These are phyloP conservation scores for Megaceryle torquata DNA, from an alignment of 2,113 vertebrate species.

Conservation along the genomic window DNA sequence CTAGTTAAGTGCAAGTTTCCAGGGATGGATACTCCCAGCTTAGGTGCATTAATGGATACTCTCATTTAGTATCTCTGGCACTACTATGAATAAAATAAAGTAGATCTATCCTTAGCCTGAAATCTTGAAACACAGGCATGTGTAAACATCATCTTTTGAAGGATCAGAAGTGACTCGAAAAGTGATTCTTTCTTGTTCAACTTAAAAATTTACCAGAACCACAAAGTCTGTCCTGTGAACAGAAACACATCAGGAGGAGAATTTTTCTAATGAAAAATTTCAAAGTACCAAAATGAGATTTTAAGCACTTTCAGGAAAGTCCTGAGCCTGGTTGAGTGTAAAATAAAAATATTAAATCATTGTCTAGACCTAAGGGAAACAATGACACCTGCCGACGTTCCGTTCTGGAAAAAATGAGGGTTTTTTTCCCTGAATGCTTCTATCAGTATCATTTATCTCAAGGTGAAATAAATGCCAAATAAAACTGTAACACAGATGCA, in stretches of 20 bases:
- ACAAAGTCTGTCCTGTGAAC: background rate
- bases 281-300: background rate
- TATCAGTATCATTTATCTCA: background rate
- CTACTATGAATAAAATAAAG: background rate
- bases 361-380: background rate
- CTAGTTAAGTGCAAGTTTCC: background rate
- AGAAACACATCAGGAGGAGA: background rate
- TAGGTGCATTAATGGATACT: background rate
- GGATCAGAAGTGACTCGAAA: background rate
- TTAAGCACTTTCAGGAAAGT: background rate
- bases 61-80: background rate
- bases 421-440: background rate
- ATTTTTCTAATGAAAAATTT: background rate
- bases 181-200: background rate
- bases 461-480: background rate
- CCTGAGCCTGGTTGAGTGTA: background rate
- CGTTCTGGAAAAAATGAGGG: background rate
- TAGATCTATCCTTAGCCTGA: background rate
- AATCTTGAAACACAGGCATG: background rate
- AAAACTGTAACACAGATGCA: background rate
- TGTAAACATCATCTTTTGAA: background rate
- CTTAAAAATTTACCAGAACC: background rate
- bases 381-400: background rate
- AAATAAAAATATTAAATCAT: background rate
- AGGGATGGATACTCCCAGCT: background rate